Base-by-base conservation (phyloP, 2,113 vertebrate species). In the Sphaerodactylus townsendi region DNA sequence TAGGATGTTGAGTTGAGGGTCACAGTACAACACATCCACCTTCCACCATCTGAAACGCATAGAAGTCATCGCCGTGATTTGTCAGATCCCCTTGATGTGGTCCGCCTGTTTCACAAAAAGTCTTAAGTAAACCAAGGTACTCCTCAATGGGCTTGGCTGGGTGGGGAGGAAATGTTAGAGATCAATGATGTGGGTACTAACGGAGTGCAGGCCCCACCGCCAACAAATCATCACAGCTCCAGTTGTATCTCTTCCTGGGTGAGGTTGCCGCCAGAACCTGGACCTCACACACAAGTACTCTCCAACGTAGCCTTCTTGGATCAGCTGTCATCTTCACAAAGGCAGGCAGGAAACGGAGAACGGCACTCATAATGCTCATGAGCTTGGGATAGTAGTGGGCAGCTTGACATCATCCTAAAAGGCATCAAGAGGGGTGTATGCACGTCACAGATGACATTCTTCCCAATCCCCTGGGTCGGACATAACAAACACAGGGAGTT, bases 31-130 rank as follows among this genome's bases (percentile, higher is more conserved):
- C 99, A 99, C 78, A 98, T 0, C 98, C 98, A 0, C 97, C 97
- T 86, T 99, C 98, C 90, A 98, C 97, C 99, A 99, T 99, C 95
- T 99, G 99, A 87, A 99, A 99, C 0, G 98, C 99, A 91, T 98
- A 99, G 94, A 99, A 99, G 96, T 99, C 99, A 0, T 99, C 99
- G 7, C 99, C 95, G 99, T 99, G 95, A 99, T 99, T 95, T 99
- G 99, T 2, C 99, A 97, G 93, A 99, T 98, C 56, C 99, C 99
- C 73, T 96, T 96, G 94, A 99, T 99, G 95, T 99, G 97, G 90
- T 99, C 98, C 0, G 99, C 99, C 96, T 99, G 99, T 90, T 99
- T 99, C 85, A 99, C 98, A 0, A 99, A n/a, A 99, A 59, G 99
- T 99, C 94, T 98, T 98, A 76, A 99, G 98, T 93, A 99, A 95